phyloP scores from a whole-genome alignment of 2,113 vertebrate species.

The Pelvicachromis taeniatus region DNA sequence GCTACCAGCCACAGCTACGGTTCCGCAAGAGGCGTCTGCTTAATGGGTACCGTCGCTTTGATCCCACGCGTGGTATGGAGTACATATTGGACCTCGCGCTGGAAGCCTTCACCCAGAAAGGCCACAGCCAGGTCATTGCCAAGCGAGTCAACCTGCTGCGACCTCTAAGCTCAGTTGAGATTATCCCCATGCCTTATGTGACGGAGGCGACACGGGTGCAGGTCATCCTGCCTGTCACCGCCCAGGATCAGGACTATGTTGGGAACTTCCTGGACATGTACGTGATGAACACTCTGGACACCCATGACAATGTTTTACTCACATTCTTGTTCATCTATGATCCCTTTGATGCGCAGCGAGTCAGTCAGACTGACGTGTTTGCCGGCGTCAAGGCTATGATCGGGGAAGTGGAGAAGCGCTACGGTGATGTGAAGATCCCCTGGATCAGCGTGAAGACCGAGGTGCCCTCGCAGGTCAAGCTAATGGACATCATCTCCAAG shows the following conservation, averaged over 20 bases:
- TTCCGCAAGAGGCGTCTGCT: conserved; percentile 87
- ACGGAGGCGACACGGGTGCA: conserved; percentile 92
- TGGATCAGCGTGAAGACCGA: conserved; percentile 93
- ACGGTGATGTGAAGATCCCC: conserved; percentile 84
- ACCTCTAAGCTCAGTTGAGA: conserved; percentile 87
- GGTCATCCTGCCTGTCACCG: conserved; percentile 86
- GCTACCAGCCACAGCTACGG: conserved; percentile 86
- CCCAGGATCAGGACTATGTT: conserved; percentile 79
- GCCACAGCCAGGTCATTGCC: conserved; percentile 82
- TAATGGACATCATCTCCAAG: conserved; percentile 97
- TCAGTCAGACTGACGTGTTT: conserved; percentile 85
- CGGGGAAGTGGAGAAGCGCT: conserved; percentile 86
- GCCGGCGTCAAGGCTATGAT: conserved; percentile 85
- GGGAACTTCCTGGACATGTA: conserved; percentile 89
- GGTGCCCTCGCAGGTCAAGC: conserved; percentile 89
- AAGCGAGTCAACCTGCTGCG: conserved; percentile 87
- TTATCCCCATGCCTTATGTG: conserved; percentile 95
- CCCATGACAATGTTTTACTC: conserved; percentile 85
- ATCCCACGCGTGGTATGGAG: conserved; percentile 93
- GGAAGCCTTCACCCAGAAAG: conserved; percentile 88
- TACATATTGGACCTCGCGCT: conserved; percentile 88
- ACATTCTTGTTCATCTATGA: conserved; percentile 91
- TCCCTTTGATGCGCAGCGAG: conserved; percentile 83
- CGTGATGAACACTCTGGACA: conserved; percentile 85
- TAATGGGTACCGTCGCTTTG: conserved; percentile 92